Evolutionary conservation across 2,113 vertebrate genomes (phyloP).

Genomic region (Cnemophilus loriae): DNA sequence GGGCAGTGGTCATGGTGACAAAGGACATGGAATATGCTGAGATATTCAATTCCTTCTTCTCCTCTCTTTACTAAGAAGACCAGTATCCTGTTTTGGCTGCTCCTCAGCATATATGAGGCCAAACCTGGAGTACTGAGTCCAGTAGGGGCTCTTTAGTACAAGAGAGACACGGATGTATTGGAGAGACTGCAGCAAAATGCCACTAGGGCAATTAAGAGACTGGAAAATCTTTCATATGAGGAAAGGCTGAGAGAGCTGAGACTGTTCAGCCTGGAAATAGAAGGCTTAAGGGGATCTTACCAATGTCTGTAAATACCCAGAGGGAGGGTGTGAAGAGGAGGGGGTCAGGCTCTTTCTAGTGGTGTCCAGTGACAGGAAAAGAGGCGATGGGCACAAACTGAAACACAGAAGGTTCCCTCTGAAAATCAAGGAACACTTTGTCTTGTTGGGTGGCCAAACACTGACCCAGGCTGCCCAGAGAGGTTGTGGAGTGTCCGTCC

Average conservation of each 20-base stretch:
- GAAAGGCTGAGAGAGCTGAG: background rate
- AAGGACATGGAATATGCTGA: background rate
- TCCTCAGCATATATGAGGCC: background rate
- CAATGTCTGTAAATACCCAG: background rate
- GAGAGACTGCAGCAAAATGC: background rate
- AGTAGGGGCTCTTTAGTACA: background rate
- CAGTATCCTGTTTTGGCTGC: background rate
- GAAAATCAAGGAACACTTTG: background rate
- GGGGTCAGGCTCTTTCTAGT: background rate
- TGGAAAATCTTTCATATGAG: background rate
- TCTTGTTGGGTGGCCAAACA: rapidly evolving
- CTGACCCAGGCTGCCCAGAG: background rate
- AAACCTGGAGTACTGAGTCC: background rate
- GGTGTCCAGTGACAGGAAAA: background rate
- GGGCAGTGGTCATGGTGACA: background rate
- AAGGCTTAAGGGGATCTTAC: background rate
- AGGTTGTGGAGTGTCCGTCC: background rate
- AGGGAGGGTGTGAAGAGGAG: background rate
- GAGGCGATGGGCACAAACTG: background rate
- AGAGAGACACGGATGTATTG: background rate
- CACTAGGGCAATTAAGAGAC: background rate
- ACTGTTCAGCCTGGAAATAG: background rate
- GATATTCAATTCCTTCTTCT: background rate
- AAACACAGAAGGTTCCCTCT: background rate
- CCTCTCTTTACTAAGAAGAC: background rate